Conservation (phyloP, 2,113 vertebrate species). For the Struthidea cinerea region DNA sequence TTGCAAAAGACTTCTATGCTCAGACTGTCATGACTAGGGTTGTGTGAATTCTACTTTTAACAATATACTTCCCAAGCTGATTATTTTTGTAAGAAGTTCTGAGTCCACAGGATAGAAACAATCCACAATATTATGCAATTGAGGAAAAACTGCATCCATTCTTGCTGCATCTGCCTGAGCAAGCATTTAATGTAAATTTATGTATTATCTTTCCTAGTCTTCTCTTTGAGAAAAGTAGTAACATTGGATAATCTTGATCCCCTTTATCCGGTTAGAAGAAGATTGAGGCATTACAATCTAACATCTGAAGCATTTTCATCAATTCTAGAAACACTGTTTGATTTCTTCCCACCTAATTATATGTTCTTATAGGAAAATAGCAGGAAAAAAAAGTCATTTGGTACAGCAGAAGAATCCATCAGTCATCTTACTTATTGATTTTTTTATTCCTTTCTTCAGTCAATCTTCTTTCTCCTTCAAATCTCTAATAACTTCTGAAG, state of each 20-base stretch:
- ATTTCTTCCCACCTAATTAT: neutral
- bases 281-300: neutral
- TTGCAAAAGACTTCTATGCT: neutral
- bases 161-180: neutral
- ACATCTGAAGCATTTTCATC: neutral
- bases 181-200: neutral
- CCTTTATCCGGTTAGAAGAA: neutral
- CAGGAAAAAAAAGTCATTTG: neutral
- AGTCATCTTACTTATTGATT: neutral
- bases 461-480: neutral
- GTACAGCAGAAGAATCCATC: neutral
- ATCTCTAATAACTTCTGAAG: neutral
- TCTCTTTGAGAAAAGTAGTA: neutral
- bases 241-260: neutral
- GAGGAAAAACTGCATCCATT: neutral
- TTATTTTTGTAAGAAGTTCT: neutral
- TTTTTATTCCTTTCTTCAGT: neutral
- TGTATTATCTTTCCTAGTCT: neutral
- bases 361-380: neutral
- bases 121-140: neutral
- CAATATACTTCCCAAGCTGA: neutral
- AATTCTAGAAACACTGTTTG: neutral
- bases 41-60: neutral
- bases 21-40: neutral
- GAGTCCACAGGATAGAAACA: neutral